Base-by-base conservation (phyloP, 2,888 invertebrate genomes). In the Frankliniella fusca region DNA sequence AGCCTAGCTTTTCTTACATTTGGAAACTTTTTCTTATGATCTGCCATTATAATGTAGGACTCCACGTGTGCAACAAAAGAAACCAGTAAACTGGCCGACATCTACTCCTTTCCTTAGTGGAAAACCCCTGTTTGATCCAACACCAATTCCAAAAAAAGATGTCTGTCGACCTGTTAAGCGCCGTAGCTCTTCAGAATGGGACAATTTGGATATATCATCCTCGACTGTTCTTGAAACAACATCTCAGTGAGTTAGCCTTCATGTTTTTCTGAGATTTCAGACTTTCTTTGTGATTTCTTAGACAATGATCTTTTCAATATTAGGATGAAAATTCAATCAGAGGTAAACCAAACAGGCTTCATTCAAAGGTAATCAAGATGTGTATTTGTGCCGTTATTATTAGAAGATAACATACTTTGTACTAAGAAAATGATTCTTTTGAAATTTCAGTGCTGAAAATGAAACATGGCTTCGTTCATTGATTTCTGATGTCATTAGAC, bases 101-200 rank as follows among this genome's bases (percentile, higher is more conserved):
- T 76, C 70, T 0, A 76, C 70, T 10, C 70, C 70, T 11, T 23
- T 76, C 12, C 70, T 27, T 1, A 76, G 10, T 10, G 27, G 10
- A 8, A 76, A 76, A 23, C 70, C 70, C 12, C 70, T 76, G 23
- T 76, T 76, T 76, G 70, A 76, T 12, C 70, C 70, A 27, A 76
- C 70, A 27, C 70, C 70, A 11, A 76, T 76, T 9, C 70, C 9
- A 9, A 76, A 76, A 76, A 2, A 23, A 12, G 23, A 70, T 70
- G 23, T 27, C 8, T 8, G 7, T 7, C 61, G 61, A 7, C 7
- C 61, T 15, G 27, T 11, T 0, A 76, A 76, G 27, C 27, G 70
- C 9, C 23, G 70, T 23, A 76, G 70, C 23, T 76, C 70, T 11
- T 76, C 70, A 27, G 70, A 76, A 12, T 76, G 70, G 70, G 70